Evolutionary conservation across 2,888 invertebrate species (phyloP).

Genomic region (Dione vanillae): DNA sequence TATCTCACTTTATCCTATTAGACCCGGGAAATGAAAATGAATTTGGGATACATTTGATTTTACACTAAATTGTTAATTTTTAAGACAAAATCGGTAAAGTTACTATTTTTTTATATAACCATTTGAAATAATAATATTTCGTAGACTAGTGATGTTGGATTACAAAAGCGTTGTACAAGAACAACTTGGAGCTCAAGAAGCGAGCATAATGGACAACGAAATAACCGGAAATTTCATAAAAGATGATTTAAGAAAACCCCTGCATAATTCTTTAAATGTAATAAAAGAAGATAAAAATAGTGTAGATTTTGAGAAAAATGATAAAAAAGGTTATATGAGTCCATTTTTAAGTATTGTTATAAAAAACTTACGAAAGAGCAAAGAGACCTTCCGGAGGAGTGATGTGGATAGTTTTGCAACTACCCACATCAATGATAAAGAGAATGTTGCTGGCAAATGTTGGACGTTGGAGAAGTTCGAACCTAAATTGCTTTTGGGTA

Average conservation of each 20-base stretch:
- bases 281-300: background rate
- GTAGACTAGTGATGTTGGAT: conserved; percentile 39
- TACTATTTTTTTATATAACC: too few relatives aligned
- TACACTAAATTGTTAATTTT: too few relatives aligned
- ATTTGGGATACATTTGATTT: too few relatives aligned
- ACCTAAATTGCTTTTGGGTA: conserved; percentile 24
- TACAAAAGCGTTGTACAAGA: conserved; percentile 37
- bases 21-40: too few relatives aligned
- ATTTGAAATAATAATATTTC: background rate
- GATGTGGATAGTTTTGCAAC: background rate
- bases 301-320: background rate
- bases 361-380: conserved; percentile 29
- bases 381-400: conserved; percentile 33
- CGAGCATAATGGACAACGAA: background rate
- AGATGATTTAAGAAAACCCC: background rate
- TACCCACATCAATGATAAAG: too few relatives aligned
- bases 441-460: conserved; percentile 30
- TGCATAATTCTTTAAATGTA: conserved; percentile 6
- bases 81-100: too few relatives aligned
- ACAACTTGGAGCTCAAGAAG: conserved; percentile 26
- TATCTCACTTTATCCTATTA: too few relatives aligned
- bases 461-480: conserved; percentile 41
- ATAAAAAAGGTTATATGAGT: background rate
- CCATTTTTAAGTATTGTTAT: background rate
- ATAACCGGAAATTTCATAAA: background rate